Evolutionary conservation across 2,113 vertebrate genomes (phyloP), one percentile per base, ranked within the genome.

Genomic region (Carassius gibelio): DNA sequence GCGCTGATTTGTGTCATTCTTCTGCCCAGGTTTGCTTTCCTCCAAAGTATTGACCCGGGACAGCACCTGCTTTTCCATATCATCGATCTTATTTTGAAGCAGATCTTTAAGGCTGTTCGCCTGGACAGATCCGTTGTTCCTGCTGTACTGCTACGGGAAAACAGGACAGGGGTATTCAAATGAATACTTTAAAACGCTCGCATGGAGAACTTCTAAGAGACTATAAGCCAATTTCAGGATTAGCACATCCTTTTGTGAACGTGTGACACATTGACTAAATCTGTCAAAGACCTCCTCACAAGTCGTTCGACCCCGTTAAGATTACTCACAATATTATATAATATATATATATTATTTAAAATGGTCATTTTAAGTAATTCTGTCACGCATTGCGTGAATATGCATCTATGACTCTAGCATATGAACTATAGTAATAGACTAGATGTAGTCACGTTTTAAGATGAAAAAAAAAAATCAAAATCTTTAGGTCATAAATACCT

Each of bases 51-150:
- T 98, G 91, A 99, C 97, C 75, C 98, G 94, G 78, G 96, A 97
- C 89, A 99, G 94, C 74, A 98, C 98, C 92, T 99, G 97, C 94
- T 96, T 96, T 94, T 99, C 98, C 95, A 99, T 95, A 86, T 99
- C 97, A 55, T 99, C 98, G 69, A 99, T 97, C 90, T 98, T 98
- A 92, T 94, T 98, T 88, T 99, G 98, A 89, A 99, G 96, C 85
- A 98, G 93, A 85, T 99, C 97, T 90, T 97, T 97, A 89, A 99
- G 94, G 91, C 95, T 97, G 94, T 94, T 96, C 75, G 95, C 95
- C 88, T 98, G 97, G 90, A 91, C 92, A 45, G 96, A 97, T 88
- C 93, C 95, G 87, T 99, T 99, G 68, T 95, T 96, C 81, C 97
- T 93, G 91, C 96, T 99, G 95, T 97, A 97, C 87, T 97, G 96